Evolutionary conservation across 2,888 invertebrate species (phyloP), one percentile per base, ranked within the genome.

Genomic region (Lysandra bellargus): DNA sequence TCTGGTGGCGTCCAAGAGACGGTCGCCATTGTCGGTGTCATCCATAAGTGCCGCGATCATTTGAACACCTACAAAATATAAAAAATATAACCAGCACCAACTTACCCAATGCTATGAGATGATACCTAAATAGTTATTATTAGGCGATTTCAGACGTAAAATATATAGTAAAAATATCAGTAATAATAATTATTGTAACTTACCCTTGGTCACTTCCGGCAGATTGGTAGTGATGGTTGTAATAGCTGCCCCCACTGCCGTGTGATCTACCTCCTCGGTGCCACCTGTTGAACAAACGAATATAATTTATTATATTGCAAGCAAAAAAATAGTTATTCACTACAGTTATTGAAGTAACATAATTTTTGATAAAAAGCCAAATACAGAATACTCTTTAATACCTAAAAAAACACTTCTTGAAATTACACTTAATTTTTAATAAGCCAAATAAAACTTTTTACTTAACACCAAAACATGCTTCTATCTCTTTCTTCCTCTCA

Each of bases 31-130:
- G 80, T 96, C 96, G 12, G 96, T 96, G 86, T 98, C 98, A 78
- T 99, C 98, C 97, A 99, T 97, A 0, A 99, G 95, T 0, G 99
- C 98, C 1, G 99, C 99, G 84, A 99, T 97, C 96, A 99, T 97
- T 84, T 97, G 96, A n/a, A 99, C 98, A 73, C 96, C 89, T 89
- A 83, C 1, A 30, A 7, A 64, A 57, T 17, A 17, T 23, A 14
- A 53, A 33, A 12, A 57, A 78, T 9, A 53, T 49, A 57, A 17
- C 4, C 17, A 57, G 4, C 49, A 49, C 12, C 9, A 49, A 49
- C 9, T 12, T 49, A 49, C 49, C 49, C 9, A 49, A 49, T 2
- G 49, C 49, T 57, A 57, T 57, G 17, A 57, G 57, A 17, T 57
- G 17, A 57, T 17, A 2, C 12, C 14, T 14, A 3, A 14, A 14